phyloP scores from a whole-genome alignment of 2,888 invertebrate genomes.

The Rapana venosa region DNA sequence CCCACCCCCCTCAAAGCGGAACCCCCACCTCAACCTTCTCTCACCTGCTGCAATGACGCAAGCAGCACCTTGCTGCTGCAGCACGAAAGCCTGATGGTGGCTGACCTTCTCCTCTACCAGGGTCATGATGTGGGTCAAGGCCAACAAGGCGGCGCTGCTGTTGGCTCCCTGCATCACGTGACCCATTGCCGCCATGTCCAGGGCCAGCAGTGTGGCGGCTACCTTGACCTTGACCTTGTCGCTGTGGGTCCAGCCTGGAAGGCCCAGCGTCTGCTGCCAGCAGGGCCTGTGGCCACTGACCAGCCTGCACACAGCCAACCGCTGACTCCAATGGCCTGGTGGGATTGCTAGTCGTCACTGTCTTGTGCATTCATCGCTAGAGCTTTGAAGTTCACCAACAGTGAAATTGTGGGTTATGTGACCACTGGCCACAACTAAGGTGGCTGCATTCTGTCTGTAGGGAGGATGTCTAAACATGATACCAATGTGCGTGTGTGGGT shows the following conservation, averaged over 20 bases:
- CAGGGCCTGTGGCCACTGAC: background rate
- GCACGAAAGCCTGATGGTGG: background rate
- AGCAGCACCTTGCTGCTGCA: background rate
- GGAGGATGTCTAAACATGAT: too few species aligned
- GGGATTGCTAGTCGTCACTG: too few species aligned
- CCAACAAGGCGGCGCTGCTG: conserved; percentile 16
- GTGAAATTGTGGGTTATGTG: too few species aligned
- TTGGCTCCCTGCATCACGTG: conserved; percentile 6
- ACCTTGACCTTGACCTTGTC: background rate
- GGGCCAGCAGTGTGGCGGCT: background rate
- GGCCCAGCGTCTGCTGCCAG: background rate
- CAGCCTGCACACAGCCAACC: background rate
- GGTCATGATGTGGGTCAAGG: conserved; percentile 13
- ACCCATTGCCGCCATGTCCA: background rate
- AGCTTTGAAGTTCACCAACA: too few species aligned
- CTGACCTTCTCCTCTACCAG: conserved; percentile 17
- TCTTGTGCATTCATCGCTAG: too few species aligned
- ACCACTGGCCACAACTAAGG: too few species aligned
- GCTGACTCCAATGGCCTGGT: too few species aligned
- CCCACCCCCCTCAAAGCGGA: too few species aligned
- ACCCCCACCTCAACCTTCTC: background rate
- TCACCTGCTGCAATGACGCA: background rate
- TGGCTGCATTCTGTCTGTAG: too few species aligned
- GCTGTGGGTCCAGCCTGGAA: background rate
- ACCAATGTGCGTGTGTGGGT: too few species aligned